Conservation (phyloP, 1,140 invertebrate species). For the Oryctes rhinoceros region DNA sequence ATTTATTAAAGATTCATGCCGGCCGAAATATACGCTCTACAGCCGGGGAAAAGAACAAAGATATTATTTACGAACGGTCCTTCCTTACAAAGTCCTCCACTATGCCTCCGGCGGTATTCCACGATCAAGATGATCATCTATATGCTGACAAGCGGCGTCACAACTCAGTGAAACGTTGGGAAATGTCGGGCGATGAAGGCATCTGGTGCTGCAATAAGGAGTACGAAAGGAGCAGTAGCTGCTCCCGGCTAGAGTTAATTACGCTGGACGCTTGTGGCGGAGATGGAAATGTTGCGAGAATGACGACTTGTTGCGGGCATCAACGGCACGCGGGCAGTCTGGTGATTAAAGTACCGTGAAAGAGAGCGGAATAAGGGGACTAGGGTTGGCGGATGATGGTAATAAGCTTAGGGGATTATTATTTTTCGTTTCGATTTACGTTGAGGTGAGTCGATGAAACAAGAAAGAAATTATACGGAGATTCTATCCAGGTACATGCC, state of each 20-base stretch:
- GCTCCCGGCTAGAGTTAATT: neutral
- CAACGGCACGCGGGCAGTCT: neutral
- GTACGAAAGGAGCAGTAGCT: neutral
- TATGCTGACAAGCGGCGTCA: neutral
- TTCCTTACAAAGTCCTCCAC: neutral
- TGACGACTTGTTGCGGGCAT: neutral
- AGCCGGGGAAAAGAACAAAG: neutral
- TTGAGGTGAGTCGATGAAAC: too few relatives aligned
- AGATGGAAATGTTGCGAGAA: neutral
- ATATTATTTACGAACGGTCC: neutral
- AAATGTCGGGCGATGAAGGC: neutral
- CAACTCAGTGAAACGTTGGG: neutral
- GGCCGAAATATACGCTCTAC: neutral
- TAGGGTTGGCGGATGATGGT: too few relatives aligned
- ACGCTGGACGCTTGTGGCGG: neutral
- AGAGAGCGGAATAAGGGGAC: neutral
- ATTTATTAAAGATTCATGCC: slow-evolving; percentile 1
- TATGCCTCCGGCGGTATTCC: neutral
- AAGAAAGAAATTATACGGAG: too few relatives aligned
- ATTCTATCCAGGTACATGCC: too few relatives aligned
- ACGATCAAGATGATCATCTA: neutral
- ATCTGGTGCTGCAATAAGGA: slow-evolving; percentile 4
- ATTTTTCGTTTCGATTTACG: too few relatives aligned
- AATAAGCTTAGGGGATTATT: too few relatives aligned
- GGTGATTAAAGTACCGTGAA: neutral